A percentile compares a stretch with the other conserved stretches of the same genome.
Evolutionary conservation across 2,113 vertebrate genomes (phyloP).

Genomic region (Nerophis lumbriciformis): DNA sequence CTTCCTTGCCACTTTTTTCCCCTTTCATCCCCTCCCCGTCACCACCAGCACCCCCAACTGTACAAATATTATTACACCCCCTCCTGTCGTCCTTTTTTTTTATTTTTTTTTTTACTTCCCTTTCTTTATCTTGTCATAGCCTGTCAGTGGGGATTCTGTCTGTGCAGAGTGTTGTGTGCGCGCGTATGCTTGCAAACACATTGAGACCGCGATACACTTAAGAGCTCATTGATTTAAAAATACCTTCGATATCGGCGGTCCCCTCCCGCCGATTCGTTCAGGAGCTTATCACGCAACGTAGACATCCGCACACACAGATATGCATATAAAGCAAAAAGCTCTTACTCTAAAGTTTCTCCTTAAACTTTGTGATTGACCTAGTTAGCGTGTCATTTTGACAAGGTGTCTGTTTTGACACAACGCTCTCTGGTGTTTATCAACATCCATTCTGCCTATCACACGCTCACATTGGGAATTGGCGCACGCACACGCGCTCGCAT

Average conservation of each 20-base stretch:
- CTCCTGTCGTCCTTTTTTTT: slow-evolving; percentile 44
- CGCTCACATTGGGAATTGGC: slow-evolving; percentile 56
- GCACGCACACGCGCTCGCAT: slow-evolving; percentile 21
- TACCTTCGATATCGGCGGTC: slow-evolving; percentile 72
- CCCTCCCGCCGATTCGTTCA: slow-evolving; percentile 67
- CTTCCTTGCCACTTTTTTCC: slow-evolving; percentile 41
- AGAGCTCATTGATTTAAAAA: slow-evolving; percentile 75
- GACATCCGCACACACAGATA: slow-evolving; percentile 46
- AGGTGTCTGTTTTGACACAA: slow-evolving; percentile 71
- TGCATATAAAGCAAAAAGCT: slow-evolving; percentile 58
- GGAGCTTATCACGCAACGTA: slow-evolving; percentile 57
- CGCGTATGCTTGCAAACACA: slow-evolving; percentile 50
- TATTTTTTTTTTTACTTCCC: slow-evolving; percentile 12
- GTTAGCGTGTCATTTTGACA: slow-evolving; percentile 70
- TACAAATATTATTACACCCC: slow-evolving; percentile 68
- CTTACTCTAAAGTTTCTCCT: slow-evolving; percentile 69
- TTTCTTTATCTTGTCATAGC: slow-evolving; percentile 70
- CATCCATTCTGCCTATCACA: slow-evolving; percentile 65
- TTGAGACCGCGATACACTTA: slow-evolving; percentile 71
- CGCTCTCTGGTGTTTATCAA: slow-evolving; percentile 69
- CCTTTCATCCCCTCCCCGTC: slow-evolving; percentile 33
- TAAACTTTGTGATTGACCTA: slow-evolving; percentile 75
- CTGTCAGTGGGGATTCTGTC: slow-evolving; percentile 69
- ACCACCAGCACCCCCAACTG: slow-evolving; percentile 36
- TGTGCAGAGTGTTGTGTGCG: slow-evolving; percentile 56